Conservation (phyloP, 2,797 vertebrate species). For the Capromys pilorides region DNA sequence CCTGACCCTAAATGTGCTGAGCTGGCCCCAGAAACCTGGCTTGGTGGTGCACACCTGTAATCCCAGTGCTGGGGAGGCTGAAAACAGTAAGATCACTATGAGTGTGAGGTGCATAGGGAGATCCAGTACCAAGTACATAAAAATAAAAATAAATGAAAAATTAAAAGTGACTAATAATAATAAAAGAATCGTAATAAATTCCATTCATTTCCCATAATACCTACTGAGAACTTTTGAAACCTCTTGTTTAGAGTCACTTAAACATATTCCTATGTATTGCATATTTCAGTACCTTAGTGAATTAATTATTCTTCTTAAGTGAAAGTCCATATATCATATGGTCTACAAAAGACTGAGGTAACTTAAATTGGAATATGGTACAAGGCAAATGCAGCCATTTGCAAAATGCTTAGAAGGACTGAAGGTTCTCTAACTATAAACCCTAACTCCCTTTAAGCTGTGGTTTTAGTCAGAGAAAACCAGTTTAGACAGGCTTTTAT, state of each 20-base stretch:
- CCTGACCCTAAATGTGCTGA: no score
- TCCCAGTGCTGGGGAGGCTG: no score
- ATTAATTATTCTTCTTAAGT: slow-evolving; percentile 9
- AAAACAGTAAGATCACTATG: no score
- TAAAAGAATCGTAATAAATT: slow-evolving; percentile 50
- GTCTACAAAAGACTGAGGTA: not conserved
- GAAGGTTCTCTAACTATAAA: slow-evolving; percentile 13
- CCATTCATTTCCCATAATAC: slow-evolving; percentile 44
- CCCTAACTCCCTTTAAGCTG: not conserved
- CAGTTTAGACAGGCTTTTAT: not conserved
- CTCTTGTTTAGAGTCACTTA: slow-evolving; percentile 50
- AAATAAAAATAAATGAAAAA: no score
- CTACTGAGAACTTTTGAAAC: slow-evolving; percentile 47
- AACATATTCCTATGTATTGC: slow-evolving; percentile 7
- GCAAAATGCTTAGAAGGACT: not conserved
- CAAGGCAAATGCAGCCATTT: slow-evolving; percentile 34
- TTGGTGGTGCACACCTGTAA: no score
- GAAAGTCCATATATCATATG: not conserved
- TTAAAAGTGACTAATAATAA: slow-evolving; percentile 72
- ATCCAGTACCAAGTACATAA: no score
- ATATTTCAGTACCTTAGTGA: not conserved
- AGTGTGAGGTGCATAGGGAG: no score
- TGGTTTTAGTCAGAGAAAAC: not conserved
- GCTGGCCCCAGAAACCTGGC: no score
- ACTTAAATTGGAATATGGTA: slow-evolving; percentile 34